Conservation (phyloP, 2,888 invertebrate species). For the Beris chalybata region DNA sequence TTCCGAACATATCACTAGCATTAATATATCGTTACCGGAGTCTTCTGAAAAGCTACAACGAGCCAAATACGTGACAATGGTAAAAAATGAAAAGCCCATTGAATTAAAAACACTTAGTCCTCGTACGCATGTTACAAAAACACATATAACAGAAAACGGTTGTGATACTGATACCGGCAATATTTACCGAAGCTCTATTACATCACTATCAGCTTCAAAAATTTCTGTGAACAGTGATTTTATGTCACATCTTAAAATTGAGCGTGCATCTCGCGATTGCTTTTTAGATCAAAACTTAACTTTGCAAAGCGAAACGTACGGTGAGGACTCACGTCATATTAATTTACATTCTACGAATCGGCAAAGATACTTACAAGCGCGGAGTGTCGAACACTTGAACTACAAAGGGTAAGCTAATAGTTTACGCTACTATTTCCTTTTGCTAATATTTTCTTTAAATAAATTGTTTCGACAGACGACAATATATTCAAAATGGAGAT, state of each 20-base stretch:
- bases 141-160: conserved; percentile 52
- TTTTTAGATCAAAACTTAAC: not conserved
- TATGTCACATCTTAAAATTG: conserved; percentile 42
- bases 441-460: not conserved
- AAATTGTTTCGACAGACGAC: conserved; percentile 48
- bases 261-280: not conserved
- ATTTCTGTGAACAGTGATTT: conserved; percentile 54
- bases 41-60: conserved; percentile 73
- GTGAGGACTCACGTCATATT: too few species aligned
- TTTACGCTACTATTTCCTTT: not conserved
- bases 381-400: conserved; percentile 55
- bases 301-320: too few species aligned
- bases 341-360: not conserved
- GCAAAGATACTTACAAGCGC: conserved; percentile 43
- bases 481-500: conserved; percentile 43
- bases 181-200: conserved; percentile 43
- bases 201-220: conserved; percentile 53
- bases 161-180: conserved; percentile 42
- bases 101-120: conserved; percentile 47
- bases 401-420: conserved; percentile 48
- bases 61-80: conserved; percentile 67
- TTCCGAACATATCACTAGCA: conserved; percentile 66
- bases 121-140: conserved; percentile 50
- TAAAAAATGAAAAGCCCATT: conserved; percentile 50
- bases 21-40: conserved; percentile 68